Percentiles rank a stretch among this genome's conserved stretches.
These are phyloP conservation scores for Sinocyclocheilus maitianheensis DNA, from an alignment of 2,113 vertebrate species.

Conservation along the genomic window DNA sequence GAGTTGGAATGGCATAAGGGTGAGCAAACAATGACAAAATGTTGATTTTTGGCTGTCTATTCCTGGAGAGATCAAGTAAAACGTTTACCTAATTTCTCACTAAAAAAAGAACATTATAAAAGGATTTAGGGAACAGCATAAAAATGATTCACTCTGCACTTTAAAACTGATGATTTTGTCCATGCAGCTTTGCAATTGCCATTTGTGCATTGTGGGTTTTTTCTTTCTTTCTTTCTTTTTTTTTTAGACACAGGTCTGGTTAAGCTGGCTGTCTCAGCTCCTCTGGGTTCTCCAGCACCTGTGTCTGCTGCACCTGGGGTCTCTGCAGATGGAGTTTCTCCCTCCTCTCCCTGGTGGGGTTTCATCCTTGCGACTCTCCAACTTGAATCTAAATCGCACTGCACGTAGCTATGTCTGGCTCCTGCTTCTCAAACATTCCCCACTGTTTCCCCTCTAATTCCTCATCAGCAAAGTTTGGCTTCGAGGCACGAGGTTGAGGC, in stretches of 20 bases:
- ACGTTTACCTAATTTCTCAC: not conserved
- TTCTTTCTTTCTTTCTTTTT: not conserved
- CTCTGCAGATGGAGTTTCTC: slow-evolving; percentile 19
- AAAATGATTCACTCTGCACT: slow-evolving; percentile 23
- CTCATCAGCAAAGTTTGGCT: slow-evolving; percentile 31
- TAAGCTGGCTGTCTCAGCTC: slow-evolving; percentile 28
- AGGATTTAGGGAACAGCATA: not conserved
- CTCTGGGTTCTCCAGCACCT: slow-evolving; percentile 35
- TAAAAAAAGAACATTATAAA: not conserved
- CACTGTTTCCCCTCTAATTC: slow-evolving; percentile 16
- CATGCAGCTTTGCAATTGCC: not conserved
- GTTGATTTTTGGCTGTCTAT: not conserved
- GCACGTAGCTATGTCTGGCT: slow-evolving; percentile 27
- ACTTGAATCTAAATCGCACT: slow-evolving; percentile 29
- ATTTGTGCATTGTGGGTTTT: not conserved
- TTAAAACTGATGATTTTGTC: slow-evolving; percentile 8
- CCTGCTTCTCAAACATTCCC: not conserved
- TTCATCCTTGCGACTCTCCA: slow-evolving; percentile 10
- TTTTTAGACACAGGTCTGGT: slow-evolving; percentile 6
- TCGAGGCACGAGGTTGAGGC: not conserved
- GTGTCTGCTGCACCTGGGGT: slow-evolving; percentile 31
- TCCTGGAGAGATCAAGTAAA: not conserved
- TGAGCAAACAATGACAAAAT: not conserved
- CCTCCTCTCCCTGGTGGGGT: not conserved
- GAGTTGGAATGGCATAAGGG: not conserved